These are phyloP conservation scores for Meriones unguiculatus DNA, from an alignment of 2,113 vertebrate genomes.

Conservation along the genomic window DNA sequence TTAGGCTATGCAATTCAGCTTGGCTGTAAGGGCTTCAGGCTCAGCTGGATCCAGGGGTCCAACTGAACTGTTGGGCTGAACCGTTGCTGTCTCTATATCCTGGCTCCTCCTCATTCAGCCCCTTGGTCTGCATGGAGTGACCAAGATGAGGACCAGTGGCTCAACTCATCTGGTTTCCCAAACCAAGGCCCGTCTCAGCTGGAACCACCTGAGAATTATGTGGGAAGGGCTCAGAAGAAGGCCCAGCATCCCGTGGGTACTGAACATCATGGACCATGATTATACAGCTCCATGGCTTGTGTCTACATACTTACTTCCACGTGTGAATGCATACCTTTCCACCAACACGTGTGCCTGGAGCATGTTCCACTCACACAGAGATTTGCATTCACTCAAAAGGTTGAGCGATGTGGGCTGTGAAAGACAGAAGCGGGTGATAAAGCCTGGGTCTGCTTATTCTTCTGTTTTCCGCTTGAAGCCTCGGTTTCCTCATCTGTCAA, in stretches of 20 bases:
- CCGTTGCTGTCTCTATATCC: neutral
- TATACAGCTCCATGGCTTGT: fast-evolving
- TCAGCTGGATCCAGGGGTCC: neutral
- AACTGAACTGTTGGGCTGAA: too few species aligned
- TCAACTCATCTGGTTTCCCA: neutral
- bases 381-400: neutral
- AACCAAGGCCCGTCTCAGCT: neutral
- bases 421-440: neutral
- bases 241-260: neutral
- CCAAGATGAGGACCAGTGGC: neutral
- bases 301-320: too few species aligned
- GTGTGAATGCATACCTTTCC: too few species aligned
- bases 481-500: neutral
- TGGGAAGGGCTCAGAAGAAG: neutral
- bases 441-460: neutral
- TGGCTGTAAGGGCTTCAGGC: neutral
- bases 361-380: neutral
- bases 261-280: neutral
- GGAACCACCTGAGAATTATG: fast-evolving
- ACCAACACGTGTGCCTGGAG: neutral
- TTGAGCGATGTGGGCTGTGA: fast-evolving
- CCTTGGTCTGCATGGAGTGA: too few species aligned
- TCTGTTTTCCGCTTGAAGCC: neutral
- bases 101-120: neutral
- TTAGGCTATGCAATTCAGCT: too few species aligned